Evolutionary conservation across 2,113 vertebrate species (phyloP).

Genomic region (Hemicordylus capensis): DNA sequence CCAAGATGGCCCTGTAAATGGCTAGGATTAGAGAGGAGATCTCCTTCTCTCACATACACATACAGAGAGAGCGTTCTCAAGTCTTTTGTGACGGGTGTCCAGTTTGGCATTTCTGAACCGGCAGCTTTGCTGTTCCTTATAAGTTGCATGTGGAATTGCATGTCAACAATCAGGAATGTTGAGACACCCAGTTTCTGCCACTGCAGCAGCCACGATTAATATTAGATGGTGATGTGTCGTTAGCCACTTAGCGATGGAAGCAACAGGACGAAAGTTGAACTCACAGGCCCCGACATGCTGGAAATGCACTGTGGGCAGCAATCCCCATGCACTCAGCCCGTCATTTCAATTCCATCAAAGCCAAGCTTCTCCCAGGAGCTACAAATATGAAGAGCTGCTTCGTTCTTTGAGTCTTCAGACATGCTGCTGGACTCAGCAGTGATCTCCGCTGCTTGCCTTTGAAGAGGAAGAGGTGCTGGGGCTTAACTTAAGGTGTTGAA

Average conservation of each 20-base stretch:
- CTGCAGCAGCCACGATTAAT: neutral
- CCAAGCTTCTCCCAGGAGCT: neutral
- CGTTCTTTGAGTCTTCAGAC: too few species aligned
- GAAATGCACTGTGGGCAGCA: neutral
- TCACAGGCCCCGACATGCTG: neutral
- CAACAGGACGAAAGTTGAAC: too few species aligned
- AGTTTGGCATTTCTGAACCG: neutral
- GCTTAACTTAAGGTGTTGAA: too few species aligned
- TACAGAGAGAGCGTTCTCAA: too few species aligned
- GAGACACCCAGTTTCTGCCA: neutral
- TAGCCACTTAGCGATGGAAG: neutral
- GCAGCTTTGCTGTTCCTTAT: neutral
- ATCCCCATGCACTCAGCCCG: neutral
- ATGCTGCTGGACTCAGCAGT: too few species aligned
- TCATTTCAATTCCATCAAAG: neutral
- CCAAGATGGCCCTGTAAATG: neutral
- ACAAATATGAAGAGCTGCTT: too few species aligned
- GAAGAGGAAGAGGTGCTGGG: neutral
- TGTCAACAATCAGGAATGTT: neutral
- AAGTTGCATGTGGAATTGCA: too few species aligned
- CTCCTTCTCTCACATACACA: neutral
- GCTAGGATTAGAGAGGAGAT: neutral
- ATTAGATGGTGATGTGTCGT: too few species aligned
- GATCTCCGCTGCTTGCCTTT: neutral
- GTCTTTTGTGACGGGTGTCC: neutral